Evolutionary conservation across 2,797 vertebrate genomes (phyloP).

Genomic region (Halcyon smyrnensis): DNA sequence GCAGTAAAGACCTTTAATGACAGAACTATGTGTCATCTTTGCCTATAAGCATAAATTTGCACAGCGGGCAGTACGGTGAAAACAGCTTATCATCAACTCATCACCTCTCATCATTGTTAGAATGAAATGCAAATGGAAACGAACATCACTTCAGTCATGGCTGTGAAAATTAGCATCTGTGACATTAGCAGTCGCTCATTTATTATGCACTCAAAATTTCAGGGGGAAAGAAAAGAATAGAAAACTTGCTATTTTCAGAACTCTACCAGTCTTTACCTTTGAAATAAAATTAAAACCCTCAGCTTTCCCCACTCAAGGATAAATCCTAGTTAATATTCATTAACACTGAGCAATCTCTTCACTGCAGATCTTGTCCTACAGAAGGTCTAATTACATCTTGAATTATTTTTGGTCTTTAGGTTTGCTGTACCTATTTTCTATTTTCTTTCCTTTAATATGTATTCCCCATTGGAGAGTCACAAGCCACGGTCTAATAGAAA

Average conservation of each 20-base stretch:
- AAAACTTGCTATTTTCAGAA: conserved; percentile 60
- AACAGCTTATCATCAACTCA: conserved; percentile 79
- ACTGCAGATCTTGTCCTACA: conserved; percentile 23
- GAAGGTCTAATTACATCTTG: conserved; percentile 42
- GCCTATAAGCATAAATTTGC: conserved; percentile 80
- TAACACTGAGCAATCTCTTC: conserved; percentile 45
- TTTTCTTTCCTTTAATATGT: conserved; percentile 25
- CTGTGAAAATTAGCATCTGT: conserved; percentile 77
- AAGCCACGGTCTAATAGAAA: background rate
- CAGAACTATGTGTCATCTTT: conserved; percentile 77
- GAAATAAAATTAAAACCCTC: conserved; percentile 61
- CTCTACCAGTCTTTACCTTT: conserved; percentile 45
- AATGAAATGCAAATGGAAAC: conserved; percentile 77
- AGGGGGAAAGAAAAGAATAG: conserved; percentile 1
- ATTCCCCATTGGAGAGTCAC: background rate
- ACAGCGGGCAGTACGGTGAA: conserved; percentile 74
- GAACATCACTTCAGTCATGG: conserved; percentile 75
- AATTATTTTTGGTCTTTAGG: conserved; percentile 24
- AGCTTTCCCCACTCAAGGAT: conserved; percentile 50
- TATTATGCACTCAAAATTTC: conserved; percentile 70
- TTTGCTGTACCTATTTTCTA: conserved; percentile 3
- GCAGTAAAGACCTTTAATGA: conserved; percentile 74
- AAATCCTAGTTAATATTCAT: conserved; percentile 73
- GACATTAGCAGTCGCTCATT: conserved; percentile 73
- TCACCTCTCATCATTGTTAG: conserved; percentile 78